These are phyloP conservation scores for Archips crataeganus DNA, from an alignment of 2,888 invertebrate species.

Conservation along the genomic window DNA sequence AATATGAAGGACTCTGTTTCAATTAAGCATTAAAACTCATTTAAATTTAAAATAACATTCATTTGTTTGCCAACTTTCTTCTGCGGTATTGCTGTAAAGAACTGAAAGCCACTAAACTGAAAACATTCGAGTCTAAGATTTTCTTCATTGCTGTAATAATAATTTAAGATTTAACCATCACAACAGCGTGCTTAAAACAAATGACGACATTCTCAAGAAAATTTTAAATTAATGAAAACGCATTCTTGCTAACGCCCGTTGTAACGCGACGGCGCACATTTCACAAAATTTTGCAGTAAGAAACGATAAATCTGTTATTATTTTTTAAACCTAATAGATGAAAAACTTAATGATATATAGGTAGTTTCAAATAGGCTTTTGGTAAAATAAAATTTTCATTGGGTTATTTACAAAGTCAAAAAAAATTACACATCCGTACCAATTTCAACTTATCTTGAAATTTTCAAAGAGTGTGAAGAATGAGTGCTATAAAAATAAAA, in stretches of 20 bases:
- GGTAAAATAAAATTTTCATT: too few relatives aligned
- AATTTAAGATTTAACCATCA: not conserved
- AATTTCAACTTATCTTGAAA: not conserved
- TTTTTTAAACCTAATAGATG: too few relatives aligned
- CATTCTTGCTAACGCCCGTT: conserved; percentile 34
- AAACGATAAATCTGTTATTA: not conserved
- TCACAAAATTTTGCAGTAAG: conserved; percentile 1
- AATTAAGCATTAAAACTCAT: conserved; percentile 2
- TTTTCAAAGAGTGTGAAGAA: too few relatives aligned
- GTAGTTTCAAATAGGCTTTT: too few relatives aligned
- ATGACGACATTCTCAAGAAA: conserved; percentile 35
- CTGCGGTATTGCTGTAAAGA: not conserved
- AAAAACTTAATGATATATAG: too few relatives aligned
- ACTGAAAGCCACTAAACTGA: not conserved
- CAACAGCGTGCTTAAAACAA: conserved; percentile 18
- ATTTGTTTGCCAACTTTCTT: too few relatives aligned
- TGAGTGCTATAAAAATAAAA: too few relatives aligned
- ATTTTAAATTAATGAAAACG: conserved; percentile 40
- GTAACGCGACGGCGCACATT: conserved; percentile 32
- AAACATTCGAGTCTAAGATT: not conserved
- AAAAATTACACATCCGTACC: too few relatives aligned
- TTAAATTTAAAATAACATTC: not conserved
- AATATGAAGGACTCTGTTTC: not conserved
- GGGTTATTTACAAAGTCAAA: too few relatives aligned
- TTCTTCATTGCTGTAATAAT: not conserved